Conservation (phyloP, 1,140 invertebrate genomes). For the Bombus pascuorum region DNA sequence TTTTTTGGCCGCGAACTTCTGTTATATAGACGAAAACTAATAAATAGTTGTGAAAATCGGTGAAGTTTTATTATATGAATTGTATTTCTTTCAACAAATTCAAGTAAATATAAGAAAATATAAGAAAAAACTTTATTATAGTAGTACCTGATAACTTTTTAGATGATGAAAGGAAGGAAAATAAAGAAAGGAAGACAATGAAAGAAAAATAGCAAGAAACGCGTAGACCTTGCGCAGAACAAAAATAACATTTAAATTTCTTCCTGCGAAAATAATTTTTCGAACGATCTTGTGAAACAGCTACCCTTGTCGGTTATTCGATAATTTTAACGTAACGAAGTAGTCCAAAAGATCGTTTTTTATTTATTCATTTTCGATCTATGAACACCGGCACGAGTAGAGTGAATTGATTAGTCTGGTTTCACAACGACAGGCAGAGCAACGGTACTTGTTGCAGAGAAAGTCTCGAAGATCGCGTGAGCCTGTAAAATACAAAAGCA, state of each 20-base stretch:
- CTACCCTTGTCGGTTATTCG: neutral
- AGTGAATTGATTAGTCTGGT: neutral
- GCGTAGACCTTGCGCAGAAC: too few relatives aligned
- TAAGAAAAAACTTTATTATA: too few relatives aligned
- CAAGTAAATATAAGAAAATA: neutral
- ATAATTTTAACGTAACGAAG: neutral
- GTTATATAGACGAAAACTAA: too few relatives aligned
- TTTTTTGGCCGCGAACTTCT: too few relatives aligned
- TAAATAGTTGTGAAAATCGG: too few relatives aligned
- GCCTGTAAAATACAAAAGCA: constrained; percentile 37
- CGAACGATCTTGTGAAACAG: neutral
- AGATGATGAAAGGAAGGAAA: too few relatives aligned
- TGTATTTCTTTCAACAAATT: neutral
- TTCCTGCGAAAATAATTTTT: neutral
- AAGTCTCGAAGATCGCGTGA: constrained; percentile 67
- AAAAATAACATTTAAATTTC: too few relatives aligned
- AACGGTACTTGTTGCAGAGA: constrained; percentile 81
- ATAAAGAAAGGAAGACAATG: too few relatives aligned
- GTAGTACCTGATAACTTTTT: too few relatives aligned
- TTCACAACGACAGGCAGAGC: constrained; percentile 18
- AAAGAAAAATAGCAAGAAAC: too few relatives aligned
- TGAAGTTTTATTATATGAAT: neutral
- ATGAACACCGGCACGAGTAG: too few relatives aligned
- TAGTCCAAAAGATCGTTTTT: neutral
- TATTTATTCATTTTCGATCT: too few relatives aligned